Evolutionary conservation across 2,888 invertebrate species (phyloP).

Genomic region (Melinopterus prodromus): DNA sequence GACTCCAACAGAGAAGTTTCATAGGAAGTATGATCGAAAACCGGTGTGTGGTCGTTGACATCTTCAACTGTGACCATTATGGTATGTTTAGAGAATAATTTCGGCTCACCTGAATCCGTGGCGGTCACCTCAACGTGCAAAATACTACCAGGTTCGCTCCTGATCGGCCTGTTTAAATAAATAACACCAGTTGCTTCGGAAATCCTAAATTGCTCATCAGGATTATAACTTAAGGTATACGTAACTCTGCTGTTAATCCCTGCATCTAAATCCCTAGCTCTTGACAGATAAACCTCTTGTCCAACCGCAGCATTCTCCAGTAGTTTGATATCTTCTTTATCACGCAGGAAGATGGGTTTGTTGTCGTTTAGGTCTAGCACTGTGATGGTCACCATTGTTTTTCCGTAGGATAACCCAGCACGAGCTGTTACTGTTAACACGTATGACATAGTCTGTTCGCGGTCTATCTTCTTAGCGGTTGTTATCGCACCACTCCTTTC

Average conservation of each 20-base stretch:
- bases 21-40: conserved; percentile 90
- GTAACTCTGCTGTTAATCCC: conserved; percentile 88
- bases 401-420: conserved; percentile 77
- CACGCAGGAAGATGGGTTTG: conserved; percentile 81
- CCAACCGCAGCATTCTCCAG: conserved; percentile 93
- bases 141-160: conserved; percentile 75
- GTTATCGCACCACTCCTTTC: conserved; percentile 80
- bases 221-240: conserved; percentile 83
- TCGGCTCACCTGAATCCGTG: conserved; percentile 81
- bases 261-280: conserved; percentile 87
- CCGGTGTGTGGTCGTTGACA: conserved; percentile 95
- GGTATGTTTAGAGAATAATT: conserved; percentile 78
- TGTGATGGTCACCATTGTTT: conserved; percentile 81
- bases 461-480: conserved; percentile 81
- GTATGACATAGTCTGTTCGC: conserved; percentile 82
- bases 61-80: conserved; percentile 81
- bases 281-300: conserved; percentile 88
- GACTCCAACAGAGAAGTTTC: conserved; percentile 92
- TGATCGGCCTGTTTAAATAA: conserved; percentile 82
- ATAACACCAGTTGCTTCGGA: conserved; percentile 89
- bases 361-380: conserved; percentile 93
- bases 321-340: conserved; percentile 80
- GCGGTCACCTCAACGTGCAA: conserved; percentile 83
- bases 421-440: conserved; percentile 83
- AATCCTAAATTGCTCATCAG: conserved; percentile 83